Base-by-base conservation (phyloP, 2,797 vertebrate species). In the Kryptopterus vitreolus region DNA sequence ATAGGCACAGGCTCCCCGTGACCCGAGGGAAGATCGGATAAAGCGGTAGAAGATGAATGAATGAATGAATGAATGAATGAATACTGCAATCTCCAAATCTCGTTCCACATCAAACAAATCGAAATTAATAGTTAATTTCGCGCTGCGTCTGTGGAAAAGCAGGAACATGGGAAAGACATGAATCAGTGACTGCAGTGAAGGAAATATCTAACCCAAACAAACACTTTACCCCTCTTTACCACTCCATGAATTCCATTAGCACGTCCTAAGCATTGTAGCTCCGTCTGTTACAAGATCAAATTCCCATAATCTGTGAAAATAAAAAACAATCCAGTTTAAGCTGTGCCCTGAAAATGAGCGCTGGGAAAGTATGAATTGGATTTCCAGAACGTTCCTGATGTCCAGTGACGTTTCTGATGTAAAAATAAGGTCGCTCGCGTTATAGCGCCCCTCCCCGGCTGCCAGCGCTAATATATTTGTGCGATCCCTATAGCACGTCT, bases 401-500 rank as follows among this genome's bases (percentile, higher is more conserved):
- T 72, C 33, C 12, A 55, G 26, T 70, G 68, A 70, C 26, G 20
- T 69, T 70, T 29, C 18, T 50, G 26, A 13, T 52, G 26, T 22
- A 22, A 70, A 70, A 52, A 12, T 26, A n/a, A n/a, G n/a, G n/a
- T 9, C 35, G 48, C 31, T 31, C 26, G 29, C 0, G 26, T 55
- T 43, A 10, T 16, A 43, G 6, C 26, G 15, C 33, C 43, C 29
- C 33, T 26, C 29, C 46, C 13, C 52, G 58, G 29, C 57, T 57
- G 38, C 73, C 43, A 35, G 35, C 78, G 68, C 22, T 69, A 69
- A 74, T 65, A 74, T 65, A 69, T 74, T 58, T 84, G 52, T 77
- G 46, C 20, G 33, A 48, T 48, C 65, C 76, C 77, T 29, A 63
- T 70, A 81, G 79, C 50, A 26, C 12, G 61, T 61, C 38, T 82